Conservation (phyloP, 2,888 invertebrate genomes). For the Taphrorychus bicolor region DNA sequence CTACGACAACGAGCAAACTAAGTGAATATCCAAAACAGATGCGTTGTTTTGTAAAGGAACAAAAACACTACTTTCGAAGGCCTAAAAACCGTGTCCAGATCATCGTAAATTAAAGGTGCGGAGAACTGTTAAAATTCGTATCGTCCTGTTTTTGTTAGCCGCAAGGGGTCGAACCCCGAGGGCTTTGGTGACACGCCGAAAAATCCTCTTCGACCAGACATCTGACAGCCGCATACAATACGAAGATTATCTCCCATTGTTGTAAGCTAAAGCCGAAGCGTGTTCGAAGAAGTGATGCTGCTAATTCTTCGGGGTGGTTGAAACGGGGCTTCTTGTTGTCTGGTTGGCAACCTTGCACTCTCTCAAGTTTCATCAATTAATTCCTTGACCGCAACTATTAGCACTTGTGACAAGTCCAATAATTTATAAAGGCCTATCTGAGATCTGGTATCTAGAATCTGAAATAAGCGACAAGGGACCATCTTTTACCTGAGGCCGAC, state of each 20-base stretch:
- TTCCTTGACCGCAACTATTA: slow-evolving; percentile 22
- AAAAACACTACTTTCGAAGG: too few relatives aligned
- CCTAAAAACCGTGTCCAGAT: too few relatives aligned
- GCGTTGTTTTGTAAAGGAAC: too few relatives aligned
- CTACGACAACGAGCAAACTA: too few relatives aligned
- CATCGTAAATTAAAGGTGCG: slow-evolving; percentile 28
- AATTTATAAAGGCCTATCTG: slow-evolving; percentile 28
- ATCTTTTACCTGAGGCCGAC: slow-evolving; percentile 28
- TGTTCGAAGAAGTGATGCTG: neutral
- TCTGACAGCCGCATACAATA: slow-evolving; percentile 33
- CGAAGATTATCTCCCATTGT: slow-evolving; percentile 21
- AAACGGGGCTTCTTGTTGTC: neutral
- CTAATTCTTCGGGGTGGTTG: neutral
- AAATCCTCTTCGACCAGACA: slow-evolving; percentile 27
- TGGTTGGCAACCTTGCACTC: neutral
- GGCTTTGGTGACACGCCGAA: slow-evolving; percentile 32
- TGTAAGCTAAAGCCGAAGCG: slow-evolving; percentile 8
- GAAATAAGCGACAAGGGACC: slow-evolving; percentile 3
- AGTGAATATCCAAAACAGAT: too few relatives aligned
- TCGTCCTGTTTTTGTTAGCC: slow-evolving; percentile 20
- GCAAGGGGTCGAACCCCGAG: slow-evolving; percentile 27
- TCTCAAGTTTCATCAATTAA: slow-evolving; percentile 1
- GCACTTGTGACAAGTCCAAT: slow-evolving; percentile 33
- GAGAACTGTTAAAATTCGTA: slow-evolving; percentile 21
- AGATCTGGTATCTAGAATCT: slow-evolving; percentile 9